Percentiles rank a stretch among this genome's conserved stretches.
phyloP scores from a whole-genome alignment of 2,797 vertebrate genomes.

The Heteromormyrus szaboi region DNA sequence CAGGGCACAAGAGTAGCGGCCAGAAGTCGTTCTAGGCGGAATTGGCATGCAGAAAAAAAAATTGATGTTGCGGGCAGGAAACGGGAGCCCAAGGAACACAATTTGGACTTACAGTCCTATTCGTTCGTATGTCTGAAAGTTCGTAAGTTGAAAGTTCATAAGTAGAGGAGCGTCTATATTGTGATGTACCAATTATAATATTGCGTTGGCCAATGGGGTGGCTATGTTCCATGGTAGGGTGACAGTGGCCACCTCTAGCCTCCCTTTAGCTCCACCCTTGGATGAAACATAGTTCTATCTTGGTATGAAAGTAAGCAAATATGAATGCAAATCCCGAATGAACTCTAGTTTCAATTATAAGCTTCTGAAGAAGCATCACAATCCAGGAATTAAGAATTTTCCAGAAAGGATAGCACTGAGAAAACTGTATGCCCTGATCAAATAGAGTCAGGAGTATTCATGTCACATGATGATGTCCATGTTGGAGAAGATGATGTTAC shows the following conservation, averaged over 20 bases:
- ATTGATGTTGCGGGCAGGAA: no score
- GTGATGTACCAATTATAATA: neutral
- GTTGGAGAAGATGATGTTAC: neutral
- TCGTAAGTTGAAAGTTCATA: no score
- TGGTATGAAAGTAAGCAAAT: constrained; percentile 27
- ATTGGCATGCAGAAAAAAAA: no score
- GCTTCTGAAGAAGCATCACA: neutral
- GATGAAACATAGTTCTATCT: neutral
- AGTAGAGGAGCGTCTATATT: neutral
- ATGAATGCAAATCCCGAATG: constrained; percentile 23
- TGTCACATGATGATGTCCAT: neutral
- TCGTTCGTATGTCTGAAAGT: no score
- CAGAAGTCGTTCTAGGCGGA: no score
- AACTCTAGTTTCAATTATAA: constrained; percentile 25
- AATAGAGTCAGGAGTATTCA: no score
- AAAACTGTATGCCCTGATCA: no score
- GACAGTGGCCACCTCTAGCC: neutral
- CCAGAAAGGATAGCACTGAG: constrained; percentile 9
- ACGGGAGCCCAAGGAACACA: no score
- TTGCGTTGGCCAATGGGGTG: neutral
- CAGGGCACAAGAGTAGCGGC: no score
- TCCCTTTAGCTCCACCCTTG: neutral
- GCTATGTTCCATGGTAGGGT: neutral
- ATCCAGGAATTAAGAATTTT: neutral
- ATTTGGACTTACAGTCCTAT: no score